phyloP scores from a whole-genome alignment of 2,888 invertebrate genomes.

The Dynastes maya region DNA sequence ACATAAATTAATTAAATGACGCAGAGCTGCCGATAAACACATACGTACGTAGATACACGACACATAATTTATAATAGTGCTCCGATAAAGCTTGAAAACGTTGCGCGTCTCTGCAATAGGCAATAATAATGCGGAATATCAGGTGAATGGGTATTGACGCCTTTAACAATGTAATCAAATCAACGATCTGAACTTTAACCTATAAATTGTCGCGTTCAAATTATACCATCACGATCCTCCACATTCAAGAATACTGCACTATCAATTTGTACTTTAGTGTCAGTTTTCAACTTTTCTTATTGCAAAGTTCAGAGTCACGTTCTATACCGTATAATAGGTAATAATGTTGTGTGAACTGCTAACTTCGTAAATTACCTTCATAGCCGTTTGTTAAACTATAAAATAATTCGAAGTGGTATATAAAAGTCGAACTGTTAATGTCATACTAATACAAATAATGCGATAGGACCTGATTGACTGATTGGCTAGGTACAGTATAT shows the following conservation, averaged over 20 bases:
- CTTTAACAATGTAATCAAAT: conserved; percentile 13
- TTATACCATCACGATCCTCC: conserved; percentile 17
- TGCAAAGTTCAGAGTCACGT: background rate
- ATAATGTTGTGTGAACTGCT: background rate
- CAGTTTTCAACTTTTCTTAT: background rate
- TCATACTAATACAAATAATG: no score
- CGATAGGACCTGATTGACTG: no score
- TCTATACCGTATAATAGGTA: background rate
- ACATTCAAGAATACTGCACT: background rate
- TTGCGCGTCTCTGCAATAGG: background rate
- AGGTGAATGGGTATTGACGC: conserved; percentile 26
- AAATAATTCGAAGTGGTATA: no score
- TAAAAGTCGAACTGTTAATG: no score
- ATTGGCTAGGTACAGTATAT: no score
- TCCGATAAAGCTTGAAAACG: conserved; percentile 6
- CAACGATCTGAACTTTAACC: conserved; percentile 20
- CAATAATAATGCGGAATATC: conserved; percentile 22
- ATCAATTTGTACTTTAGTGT: conserved; percentile 14
- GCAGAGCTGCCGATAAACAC: conserved; percentile 6
- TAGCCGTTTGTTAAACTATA: no score
- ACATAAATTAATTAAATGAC: conserved; percentile 31
- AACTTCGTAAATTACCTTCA: background rate
- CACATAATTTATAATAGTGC: background rate
- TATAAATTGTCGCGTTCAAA: conserved; percentile 15
- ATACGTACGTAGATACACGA: background rate